phyloP scores from a whole-genome alignment of 2,797 vertebrate species.

The Salarias fasciatus region DNA sequence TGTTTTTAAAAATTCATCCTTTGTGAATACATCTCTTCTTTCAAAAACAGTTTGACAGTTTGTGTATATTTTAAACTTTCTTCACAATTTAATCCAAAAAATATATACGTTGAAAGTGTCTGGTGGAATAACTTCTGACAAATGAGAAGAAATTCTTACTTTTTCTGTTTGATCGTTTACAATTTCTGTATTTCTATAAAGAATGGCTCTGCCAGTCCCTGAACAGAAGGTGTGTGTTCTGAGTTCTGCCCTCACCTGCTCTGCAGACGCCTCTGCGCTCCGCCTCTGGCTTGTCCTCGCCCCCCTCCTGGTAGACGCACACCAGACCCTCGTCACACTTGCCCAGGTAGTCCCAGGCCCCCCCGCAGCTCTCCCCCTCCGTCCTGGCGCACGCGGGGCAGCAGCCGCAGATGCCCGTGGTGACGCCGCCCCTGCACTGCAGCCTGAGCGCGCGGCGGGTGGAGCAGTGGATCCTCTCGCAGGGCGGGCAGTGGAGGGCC shows the following conservation, averaged over 20 bases:
- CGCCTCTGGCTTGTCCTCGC: slow-evolving; percentile 22
- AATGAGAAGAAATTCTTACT: too few species aligned
- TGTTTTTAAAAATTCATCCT: too few species aligned
- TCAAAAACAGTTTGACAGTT: too few species aligned
- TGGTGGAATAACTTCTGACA: too few species aligned
- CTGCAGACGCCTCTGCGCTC: slow-evolving; percentile 71
- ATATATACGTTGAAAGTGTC: too few species aligned
- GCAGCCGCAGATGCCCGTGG: slow-evolving; percentile 80
- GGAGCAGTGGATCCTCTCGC: slow-evolving; percentile 80
- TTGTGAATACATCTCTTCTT: too few species aligned
- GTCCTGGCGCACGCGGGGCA: slow-evolving; percentile 76
- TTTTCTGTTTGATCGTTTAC: too few species aligned
- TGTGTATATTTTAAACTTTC: too few species aligned
- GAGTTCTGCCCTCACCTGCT: slow-evolving; percentile 60
- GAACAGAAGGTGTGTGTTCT: too few species aligned
- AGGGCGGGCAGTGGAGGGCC: slow-evolving; percentile 78
- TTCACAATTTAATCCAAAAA: too few species aligned
- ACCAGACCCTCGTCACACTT: slow-evolving; percentile 80
- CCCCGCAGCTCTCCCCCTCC: slow-evolving; percentile 77
- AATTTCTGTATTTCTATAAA: too few species aligned
- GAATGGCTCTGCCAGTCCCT: too few species aligned
- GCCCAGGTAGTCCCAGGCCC: slow-evolving; percentile 80
- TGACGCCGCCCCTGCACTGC: slow-evolving; percentile 76
- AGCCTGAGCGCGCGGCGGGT: slow-evolving; percentile 67
- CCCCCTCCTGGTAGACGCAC: slow-evolving; percentile 67